These are phyloP conservation scores for Ecliptopera silaceata DNA, from an alignment of 2,888 invertebrate genomes.

Conservation along the genomic window DNA sequence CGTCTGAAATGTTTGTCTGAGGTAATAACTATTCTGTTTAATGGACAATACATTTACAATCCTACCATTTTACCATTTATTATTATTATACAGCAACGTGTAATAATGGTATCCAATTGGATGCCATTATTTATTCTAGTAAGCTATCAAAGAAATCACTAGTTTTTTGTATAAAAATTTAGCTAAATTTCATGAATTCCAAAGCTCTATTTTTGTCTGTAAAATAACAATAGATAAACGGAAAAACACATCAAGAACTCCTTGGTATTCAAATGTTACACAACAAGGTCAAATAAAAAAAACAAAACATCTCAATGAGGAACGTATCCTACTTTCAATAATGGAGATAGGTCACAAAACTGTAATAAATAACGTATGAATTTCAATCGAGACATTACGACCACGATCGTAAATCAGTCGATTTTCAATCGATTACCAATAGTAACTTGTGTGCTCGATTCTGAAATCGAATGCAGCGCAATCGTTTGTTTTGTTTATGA, in stretches of 20 bases:
- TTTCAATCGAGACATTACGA: constrained; percentile 2
- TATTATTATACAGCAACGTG: too few relatives aligned
- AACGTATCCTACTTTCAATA: constrained; percentile 5
- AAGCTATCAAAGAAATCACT: too few relatives aligned
- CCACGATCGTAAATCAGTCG: constrained; percentile 6
- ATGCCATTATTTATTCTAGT: neutral
- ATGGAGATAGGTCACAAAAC: neutral
- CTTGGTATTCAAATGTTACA: neutral
- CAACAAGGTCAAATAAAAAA: too few relatives aligned
- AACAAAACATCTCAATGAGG: neutral
- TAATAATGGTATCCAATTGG: neutral
- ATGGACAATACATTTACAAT: neutral
- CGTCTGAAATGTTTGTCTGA: constrained; percentile 14
- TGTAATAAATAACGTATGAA: neutral
- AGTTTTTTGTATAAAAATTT: too few relatives aligned
- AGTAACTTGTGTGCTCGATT: too few relatives aligned
- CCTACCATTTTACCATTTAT: too few relatives aligned
- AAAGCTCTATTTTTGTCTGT: neutral
- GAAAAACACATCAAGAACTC: neutral
- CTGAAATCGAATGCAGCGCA: too few relatives aligned
- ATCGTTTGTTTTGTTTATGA: too few relatives aligned
- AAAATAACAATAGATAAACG: neutral
- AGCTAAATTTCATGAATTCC: neutral
- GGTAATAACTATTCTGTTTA: constrained; percentile 4
- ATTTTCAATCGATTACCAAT: constrained; percentile 6